Evolutionary conservation across 2,113 vertebrate genomes (phyloP).

Genomic region (Odobenus rosmarus): DNA sequence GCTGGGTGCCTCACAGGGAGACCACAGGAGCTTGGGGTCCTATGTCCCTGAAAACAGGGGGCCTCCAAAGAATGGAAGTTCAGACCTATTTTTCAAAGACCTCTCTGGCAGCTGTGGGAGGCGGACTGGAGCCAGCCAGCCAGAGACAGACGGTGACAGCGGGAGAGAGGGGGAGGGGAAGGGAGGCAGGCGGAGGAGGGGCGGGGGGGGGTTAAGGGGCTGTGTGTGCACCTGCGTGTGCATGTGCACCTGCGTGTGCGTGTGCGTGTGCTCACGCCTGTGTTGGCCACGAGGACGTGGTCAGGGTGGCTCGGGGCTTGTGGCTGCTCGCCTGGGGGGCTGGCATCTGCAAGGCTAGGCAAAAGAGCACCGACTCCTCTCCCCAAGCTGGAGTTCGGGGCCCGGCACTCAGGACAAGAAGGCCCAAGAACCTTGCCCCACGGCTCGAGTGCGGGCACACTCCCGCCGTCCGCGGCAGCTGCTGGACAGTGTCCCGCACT

Average conservation of each 20-base stretch:
- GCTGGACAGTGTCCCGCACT: rapidly evolving
- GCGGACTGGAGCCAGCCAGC: background rate
- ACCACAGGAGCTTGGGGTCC: background rate
- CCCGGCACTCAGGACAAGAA: background rate
- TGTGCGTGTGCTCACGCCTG: rapidly evolving
- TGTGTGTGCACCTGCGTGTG: rapidly evolving
- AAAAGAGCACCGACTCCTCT: rapidly evolving
- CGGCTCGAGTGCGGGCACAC: rapidly evolving
- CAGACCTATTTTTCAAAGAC: background rate
- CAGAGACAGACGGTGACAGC: background rate
- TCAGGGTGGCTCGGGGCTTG: rapidly evolving
- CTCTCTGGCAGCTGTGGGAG: background rate
- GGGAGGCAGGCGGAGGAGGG: background rate
- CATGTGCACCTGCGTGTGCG: rapidly evolving
- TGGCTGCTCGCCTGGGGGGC: background rate
- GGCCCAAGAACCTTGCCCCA: rapidly evolving
- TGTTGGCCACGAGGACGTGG: rapidly evolving
- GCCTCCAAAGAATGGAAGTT: too few relatives aligned
- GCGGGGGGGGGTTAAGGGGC: background rate
- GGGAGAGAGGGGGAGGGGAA: background rate
- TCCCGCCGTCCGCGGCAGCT: background rate
- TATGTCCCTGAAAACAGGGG: background rate
- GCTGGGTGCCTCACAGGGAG: too few relatives aligned
- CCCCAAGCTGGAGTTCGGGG: background rate
- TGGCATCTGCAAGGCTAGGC: background rate